phyloP scores from a whole-genome alignment of 1,140 invertebrate species.

The Cydia splendana region DNA sequence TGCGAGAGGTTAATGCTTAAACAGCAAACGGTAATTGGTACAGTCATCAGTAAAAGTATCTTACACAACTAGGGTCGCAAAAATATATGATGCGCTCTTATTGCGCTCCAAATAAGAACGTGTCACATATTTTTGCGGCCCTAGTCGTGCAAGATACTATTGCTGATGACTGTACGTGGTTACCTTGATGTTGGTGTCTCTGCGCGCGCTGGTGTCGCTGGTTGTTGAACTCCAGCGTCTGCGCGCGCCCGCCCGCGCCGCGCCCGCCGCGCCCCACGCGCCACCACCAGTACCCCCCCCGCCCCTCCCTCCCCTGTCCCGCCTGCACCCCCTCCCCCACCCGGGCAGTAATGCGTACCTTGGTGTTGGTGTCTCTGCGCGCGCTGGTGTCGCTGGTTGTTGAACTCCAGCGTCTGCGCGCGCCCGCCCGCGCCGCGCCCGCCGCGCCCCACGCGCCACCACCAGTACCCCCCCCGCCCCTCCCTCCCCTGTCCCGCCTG shows the following conservation, averaged over 20 bases:
- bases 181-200: background rate
- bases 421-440: constrained; percentile 43
- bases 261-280: constrained; percentile 38
- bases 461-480: no score
- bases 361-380: constrained; percentile 5
- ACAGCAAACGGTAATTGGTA: no score
- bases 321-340: constrained; percentile 32
- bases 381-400: constrained; percentile 41
- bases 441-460: constrained; percentile 38
- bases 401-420: constrained; percentile 64
- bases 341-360: background rate
- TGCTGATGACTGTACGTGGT: no score
- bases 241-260: constrained; percentile 47
- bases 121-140: no score
- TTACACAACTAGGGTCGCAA: no score
- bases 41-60: no score
- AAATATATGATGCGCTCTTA: no score
- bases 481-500: constrained; percentile 19
- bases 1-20: no score
- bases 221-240: constrained; percentile 65
- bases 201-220: constrained; percentile 34
- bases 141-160: no score
- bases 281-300: constrained; percentile 41
- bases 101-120: no score
- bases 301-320: constrained; percentile 20